Evolutionary conservation across 2,888 invertebrate species (phyloP).

Genomic region (Oscheius sp.): DNA sequence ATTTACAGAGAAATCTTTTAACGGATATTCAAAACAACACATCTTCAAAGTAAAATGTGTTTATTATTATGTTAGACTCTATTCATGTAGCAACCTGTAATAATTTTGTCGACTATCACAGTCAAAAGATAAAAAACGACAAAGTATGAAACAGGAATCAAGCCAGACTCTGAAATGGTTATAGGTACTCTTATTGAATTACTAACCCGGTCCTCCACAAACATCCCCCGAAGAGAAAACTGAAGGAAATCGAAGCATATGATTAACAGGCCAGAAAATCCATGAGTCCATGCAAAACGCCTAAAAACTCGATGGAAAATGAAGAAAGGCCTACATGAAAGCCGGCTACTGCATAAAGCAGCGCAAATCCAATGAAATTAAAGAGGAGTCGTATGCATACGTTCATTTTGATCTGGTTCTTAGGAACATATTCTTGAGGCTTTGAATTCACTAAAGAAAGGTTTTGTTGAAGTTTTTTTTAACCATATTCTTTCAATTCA

Average conservation of each 20-base stretch:
- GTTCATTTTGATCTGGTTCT: neutral
- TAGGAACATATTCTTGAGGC: neutral
- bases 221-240: slow-evolving; percentile 2
- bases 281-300: slow-evolving; percentile 44
- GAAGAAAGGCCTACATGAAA: neutral
- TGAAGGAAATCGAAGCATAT: slow-evolving; percentile 40
- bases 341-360: slow-evolving; percentile 4
- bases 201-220: slow-evolving; percentile 6
- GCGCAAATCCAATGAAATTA: slow-evolving; percentile 8
- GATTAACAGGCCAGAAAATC: slow-evolving; percentile 46
- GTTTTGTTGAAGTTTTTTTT: no score
- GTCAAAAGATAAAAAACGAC: slow-evolving; percentile 12
- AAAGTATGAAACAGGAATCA: slow-evolving; percentile 21
- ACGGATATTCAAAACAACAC: no score
- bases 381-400: slow-evolving; percentile 5
- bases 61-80: no score
- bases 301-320: slow-evolving; percentile 17
- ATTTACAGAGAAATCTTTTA: no score
- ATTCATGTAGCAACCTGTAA: no score
- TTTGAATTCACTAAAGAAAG: neutral
- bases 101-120: neutral
- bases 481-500: slow-evolving; percentile 29
- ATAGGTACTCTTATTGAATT: neutral
- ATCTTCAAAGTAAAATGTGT: no score
- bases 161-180: slow-evolving; percentile 6